Evolutionary conservation across 2,113 vertebrate species (phyloP).

Genomic region (Recurvirostra avosetta): DNA sequence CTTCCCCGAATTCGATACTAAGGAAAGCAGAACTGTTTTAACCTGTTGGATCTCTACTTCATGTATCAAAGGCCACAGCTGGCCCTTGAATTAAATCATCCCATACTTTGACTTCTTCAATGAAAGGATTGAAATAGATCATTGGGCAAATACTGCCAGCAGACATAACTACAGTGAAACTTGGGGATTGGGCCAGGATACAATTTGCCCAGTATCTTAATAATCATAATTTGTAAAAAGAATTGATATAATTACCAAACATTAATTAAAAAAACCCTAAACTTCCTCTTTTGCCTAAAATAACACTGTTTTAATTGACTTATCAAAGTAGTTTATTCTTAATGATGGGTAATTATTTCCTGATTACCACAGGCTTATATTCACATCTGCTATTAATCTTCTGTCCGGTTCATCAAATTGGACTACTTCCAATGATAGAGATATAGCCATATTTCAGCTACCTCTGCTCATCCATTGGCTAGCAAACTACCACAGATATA

Average conservation of each 20-base stretch:
- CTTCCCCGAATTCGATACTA: background rate
- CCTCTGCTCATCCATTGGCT: background rate
- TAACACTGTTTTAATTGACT: background rate
- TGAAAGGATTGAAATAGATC: background rate
- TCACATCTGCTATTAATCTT: background rate
- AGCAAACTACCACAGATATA: background rate
- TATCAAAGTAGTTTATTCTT: background rate
- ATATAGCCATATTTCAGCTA: background rate
- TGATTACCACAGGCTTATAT: background rate
- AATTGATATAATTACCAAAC: background rate
- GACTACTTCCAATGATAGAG: background rate
- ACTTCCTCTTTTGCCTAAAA: background rate
- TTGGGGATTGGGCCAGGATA: background rate
- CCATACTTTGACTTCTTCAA: background rate
- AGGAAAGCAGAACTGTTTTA: background rate
- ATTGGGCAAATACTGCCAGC: background rate
- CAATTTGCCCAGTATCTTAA: background rate
- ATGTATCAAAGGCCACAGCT: background rate
- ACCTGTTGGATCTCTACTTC: background rate
- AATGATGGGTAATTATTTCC: background rate
- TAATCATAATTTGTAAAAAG: accelerated
- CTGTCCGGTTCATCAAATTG: background rate
- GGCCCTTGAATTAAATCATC: background rate
- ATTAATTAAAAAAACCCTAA: background rate
- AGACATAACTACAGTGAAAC: background rate